Evolutionary conservation across 1,140 invertebrate genomes (phyloP).

Genomic region (Diprion similis): DNA sequence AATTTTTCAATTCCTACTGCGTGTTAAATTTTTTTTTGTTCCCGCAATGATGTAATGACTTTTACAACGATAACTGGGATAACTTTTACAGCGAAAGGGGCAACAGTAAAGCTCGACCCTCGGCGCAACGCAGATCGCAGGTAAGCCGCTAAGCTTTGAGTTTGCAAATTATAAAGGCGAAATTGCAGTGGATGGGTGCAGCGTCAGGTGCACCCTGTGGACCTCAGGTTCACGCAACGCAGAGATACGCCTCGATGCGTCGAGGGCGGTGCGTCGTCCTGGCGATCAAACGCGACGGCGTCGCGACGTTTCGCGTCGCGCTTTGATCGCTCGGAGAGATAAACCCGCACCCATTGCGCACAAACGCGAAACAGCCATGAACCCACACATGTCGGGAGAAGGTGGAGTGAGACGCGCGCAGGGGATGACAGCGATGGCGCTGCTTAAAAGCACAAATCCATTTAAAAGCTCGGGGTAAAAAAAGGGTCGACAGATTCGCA

Average conservation of each 20-base stretch:
- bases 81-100: slow-evolving; percentile 44
- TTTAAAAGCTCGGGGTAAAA: background rate
- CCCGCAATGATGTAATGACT: no score
- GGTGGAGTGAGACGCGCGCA: slow-evolving; percentile 7
- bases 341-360: background rate
- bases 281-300: background rate
- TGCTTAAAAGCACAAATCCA: slow-evolving; percentile 8
- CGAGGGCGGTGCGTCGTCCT: background rate
- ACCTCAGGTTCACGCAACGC: slow-evolving; percentile 15
- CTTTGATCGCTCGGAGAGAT: slow-evolving; percentile 1
- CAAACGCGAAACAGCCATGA: no score
- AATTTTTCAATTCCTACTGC: no score
- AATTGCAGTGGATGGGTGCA: no score
- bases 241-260: background rate
- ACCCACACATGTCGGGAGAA: no score
- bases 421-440: slow-evolving; percentile 10
- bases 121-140: background rate
- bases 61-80: no score
- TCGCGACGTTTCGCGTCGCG: background rate
- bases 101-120: slow-evolving; percentile 17
- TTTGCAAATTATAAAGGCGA: no score
- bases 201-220: no score
- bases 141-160: background rate
- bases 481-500: no score
- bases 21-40: no score